Conservation (phyloP, 2,113 vertebrate genomes). For the Entelurus aequoreus region DNA sequence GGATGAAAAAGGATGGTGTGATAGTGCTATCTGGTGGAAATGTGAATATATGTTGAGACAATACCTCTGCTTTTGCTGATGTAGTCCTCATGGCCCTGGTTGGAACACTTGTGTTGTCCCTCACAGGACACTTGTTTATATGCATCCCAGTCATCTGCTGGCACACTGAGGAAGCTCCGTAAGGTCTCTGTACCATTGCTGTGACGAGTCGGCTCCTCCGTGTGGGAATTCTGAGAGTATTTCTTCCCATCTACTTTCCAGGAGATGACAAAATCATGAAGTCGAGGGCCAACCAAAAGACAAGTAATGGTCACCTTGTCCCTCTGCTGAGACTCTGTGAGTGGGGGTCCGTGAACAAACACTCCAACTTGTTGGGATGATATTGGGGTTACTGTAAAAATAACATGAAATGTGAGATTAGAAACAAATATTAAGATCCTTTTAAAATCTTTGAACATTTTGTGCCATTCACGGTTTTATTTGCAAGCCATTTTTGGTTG, state of each 20-base stretch:
- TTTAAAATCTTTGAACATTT: too few relatives aligned
- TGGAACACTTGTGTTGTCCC: conserved; percentile 49
- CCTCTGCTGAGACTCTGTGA: conserved; percentile 5
- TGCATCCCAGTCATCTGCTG: conserved; percentile 34
- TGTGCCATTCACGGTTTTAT: not conserved
- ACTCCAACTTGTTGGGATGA: conserved; percentile 38
- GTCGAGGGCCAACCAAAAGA: conserved; percentile 40
- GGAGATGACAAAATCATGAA: conserved; percentile 43
- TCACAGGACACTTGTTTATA: conserved; percentile 54
- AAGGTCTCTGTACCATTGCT: conserved; percentile 59
- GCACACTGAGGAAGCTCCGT: conserved; percentile 35
- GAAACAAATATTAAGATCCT: not conserved
- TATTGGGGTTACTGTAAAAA: conserved; percentile 45
- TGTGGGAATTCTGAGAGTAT: fast-evolving
- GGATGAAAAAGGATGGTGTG: too few relatives aligned
- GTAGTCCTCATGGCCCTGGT: not conserved
- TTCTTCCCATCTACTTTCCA: conserved; percentile 45
- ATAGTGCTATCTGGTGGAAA: too few relatives aligned
- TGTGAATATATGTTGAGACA: too few relatives aligned
- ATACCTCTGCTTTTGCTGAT: conserved; percentile 55
- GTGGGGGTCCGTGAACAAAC: conserved; percentile 40
- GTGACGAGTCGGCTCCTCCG: conserved; percentile 7
- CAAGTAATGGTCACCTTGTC: conserved; percentile 50
- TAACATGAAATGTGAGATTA: not conserved
- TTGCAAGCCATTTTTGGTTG: not conserved